These are phyloP conservation scores for Channa striata DNA, from an alignment of 2,797 vertebrate species.

Conservation along the genomic window DNA sequence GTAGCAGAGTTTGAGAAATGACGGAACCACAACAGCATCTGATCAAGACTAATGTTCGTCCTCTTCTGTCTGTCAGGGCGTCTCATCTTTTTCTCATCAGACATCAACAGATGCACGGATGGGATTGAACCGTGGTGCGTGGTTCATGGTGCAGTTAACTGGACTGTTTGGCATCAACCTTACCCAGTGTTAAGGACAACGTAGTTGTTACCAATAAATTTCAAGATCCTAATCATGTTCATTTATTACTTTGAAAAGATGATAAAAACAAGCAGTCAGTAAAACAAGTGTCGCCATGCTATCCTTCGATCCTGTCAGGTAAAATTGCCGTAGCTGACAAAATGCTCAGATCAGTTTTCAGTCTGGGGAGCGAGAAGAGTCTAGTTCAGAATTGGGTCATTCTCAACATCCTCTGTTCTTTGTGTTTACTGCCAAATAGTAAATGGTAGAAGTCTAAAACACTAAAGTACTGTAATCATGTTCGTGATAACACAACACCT, in stretches of 20 bases:
- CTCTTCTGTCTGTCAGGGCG: background rate
- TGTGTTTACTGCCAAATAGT: background rate
- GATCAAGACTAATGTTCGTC: background rate
- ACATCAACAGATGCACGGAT: constrained; percentile 17
- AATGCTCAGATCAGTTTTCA: too few relatives aligned
- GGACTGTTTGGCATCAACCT: constrained; percentile 45
- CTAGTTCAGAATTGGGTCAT: too few relatives aligned
- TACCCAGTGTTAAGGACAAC: constrained; percentile 54
- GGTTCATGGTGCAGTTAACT: constrained; percentile 25
- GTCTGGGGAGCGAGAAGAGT: background rate
- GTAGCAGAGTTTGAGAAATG: background rate
- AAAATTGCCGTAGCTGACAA: too few relatives aligned
- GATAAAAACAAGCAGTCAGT: too few relatives aligned
- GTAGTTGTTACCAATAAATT: too few relatives aligned
- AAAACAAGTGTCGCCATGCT: too few relatives aligned
- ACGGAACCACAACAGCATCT: background rate
- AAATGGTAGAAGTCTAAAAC: background rate
- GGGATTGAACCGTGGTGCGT: constrained; percentile 31
- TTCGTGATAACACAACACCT: background rate
- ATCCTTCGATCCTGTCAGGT: too few relatives aligned
- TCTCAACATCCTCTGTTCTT: background rate
- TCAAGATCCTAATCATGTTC: too few relatives aligned
- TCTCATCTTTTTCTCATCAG: background rate
- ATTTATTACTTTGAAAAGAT: too few relatives aligned
- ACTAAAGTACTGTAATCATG: background rate